A percentile compares a stretch with the other conserved stretches of the same genome.
Evolutionary conservation across 2,113 vertebrate genomes (phyloP).

Genomic region (Apistogramma diplotaenia): DNA sequence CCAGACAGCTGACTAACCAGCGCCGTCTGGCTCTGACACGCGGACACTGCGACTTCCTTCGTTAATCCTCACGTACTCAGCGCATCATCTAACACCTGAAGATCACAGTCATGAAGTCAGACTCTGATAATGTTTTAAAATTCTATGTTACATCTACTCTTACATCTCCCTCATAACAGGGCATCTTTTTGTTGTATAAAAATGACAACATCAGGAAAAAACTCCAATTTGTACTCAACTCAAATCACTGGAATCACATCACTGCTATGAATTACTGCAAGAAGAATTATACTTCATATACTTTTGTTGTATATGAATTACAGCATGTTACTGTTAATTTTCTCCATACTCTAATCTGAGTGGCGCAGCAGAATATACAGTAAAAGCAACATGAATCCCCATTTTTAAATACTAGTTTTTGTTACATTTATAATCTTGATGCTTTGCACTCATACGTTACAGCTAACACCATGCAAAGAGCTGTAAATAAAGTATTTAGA

Average conservation of each 20-base stretch:
- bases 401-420: background rate
- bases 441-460: background rate
- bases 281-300: background rate
- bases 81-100: background rate
- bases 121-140: background rate
- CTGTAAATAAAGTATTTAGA: background rate
- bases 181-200: background rate
- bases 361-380: background rate
- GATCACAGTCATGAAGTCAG: background rate
- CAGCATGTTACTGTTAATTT: background rate
- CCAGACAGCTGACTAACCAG: background rate
- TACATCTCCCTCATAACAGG: background rate
- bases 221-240: background rate
- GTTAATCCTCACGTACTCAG: background rate
- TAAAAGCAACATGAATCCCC: background rate
- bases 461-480: background rate
- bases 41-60: background rate
- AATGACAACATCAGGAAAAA: background rate
- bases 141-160: background rate
- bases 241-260: background rate
- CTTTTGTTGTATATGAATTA: background rate
- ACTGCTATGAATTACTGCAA: background rate
- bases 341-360: background rate
- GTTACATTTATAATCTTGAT: background rate
- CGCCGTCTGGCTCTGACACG: slow-evolving; percentile 26